Conservation (phyloP, 2,113 vertebrate species). For the Motacilla alba region DNA sequence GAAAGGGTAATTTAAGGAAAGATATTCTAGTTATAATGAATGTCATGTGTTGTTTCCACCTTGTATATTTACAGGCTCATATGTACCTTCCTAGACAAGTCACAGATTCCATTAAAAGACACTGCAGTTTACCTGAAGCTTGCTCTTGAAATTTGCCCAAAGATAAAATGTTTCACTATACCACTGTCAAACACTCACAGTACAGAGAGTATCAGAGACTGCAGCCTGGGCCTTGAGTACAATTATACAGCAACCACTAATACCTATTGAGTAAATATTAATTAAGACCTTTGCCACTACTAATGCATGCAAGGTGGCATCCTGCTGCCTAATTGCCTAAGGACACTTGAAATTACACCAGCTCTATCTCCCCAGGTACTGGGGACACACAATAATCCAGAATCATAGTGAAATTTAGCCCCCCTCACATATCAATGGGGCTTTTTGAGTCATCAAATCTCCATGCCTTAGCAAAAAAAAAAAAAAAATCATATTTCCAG, state of each 20-base stretch:
- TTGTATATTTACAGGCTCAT: background rate
- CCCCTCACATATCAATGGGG: background rate
- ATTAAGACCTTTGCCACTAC: background rate
- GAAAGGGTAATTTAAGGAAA: background rate
- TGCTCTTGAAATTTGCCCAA: background rate
- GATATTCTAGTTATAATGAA: background rate
- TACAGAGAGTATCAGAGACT: background rate
- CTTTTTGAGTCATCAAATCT: background rate
- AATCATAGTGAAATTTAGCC: background rate
- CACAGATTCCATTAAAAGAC: background rate
- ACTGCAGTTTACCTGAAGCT: background rate
- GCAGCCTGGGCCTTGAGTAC: background rate
- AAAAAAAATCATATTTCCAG: background rate
- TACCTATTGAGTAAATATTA: background rate
- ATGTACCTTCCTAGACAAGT: background rate
- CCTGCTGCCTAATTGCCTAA: background rate
- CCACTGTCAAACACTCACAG: background rate
- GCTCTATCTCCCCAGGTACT: background rate
- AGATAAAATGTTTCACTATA: background rate
- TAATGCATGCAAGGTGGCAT: background rate
- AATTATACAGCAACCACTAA: background rate
- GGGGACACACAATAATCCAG: background rate
- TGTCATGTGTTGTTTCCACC: background rate
- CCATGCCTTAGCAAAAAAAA: background rate
- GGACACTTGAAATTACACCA: background rate